Percentiles rank a stretch among this genome's conserved stretches.
Conservation (phyloP, 2,113 vertebrate genomes). For the Oxygymnocypris stewartii region DNA sequence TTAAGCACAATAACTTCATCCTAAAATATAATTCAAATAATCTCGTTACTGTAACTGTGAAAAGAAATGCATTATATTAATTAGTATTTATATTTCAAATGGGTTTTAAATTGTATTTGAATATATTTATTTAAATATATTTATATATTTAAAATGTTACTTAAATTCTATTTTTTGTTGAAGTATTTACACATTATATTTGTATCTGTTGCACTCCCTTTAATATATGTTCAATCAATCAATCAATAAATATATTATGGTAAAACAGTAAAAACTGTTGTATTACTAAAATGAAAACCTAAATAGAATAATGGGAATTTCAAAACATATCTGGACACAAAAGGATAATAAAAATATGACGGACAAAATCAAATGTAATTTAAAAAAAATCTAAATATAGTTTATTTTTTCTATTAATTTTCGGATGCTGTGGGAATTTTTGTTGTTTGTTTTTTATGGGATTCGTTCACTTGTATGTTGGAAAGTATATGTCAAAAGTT, state of each 20-base stretch:
- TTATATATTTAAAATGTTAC: background rate
- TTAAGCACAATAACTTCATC: too few species aligned
- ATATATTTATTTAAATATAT: background rate
- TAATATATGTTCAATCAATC: background rate
- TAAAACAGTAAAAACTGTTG: background rate
- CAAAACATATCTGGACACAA: background rate
- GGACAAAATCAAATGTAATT: background rate
- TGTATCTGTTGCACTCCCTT: background rate
- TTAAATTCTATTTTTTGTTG: background rate
- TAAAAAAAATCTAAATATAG: background rate
- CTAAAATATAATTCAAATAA: background rate
- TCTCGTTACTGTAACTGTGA: background rate
- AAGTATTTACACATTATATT: background rate
- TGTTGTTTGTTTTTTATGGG: background rate
- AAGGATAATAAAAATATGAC: background rate
- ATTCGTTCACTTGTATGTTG: background rate
- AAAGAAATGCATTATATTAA: background rate
- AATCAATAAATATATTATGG: too few species aligned
- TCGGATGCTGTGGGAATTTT: background rate
- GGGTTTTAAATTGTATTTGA: background rate
- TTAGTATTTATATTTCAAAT: background rate
- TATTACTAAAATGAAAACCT: background rate
- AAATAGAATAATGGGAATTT: background rate
- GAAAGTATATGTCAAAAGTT: background rate
- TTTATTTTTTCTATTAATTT: background rate